phyloP scores from a whole-genome alignment of 2,113 vertebrate species.

The Abramis brama region DNA sequence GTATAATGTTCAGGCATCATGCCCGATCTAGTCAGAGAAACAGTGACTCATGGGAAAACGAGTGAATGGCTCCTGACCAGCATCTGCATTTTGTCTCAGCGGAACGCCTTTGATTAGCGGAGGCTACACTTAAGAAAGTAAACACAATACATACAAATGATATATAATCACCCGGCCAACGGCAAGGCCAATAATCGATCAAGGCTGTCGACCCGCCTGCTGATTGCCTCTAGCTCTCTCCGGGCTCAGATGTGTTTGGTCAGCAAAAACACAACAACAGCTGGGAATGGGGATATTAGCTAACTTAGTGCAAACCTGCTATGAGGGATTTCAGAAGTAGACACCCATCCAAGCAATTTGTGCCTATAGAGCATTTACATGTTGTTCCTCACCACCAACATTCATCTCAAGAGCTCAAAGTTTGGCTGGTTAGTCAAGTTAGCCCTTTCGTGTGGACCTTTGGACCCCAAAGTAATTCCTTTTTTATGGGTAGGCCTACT shows the following conservation, averaged over 20 bases:
- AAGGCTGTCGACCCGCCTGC: slow-evolving; percentile 44
- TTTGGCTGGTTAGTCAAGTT: too few species aligned
- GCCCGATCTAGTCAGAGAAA: slow-evolving; percentile 28
- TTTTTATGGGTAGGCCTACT: neutral
- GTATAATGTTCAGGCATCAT: slow-evolving; percentile 39
- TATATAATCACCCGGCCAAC: slow-evolving; percentile 56
- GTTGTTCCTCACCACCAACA: neutral
- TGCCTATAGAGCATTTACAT: neutral
- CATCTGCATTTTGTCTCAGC: slow-evolving; percentile 52
- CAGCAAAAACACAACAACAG: slow-evolving; percentile 46
- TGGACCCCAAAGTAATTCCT: neutral
- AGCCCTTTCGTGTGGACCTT: too few species aligned
- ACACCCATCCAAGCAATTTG: neutral
- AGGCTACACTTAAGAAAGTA: slow-evolving; percentile 56
- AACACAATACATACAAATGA: slow-evolving; percentile 65
- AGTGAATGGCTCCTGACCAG: slow-evolving; percentile 46
- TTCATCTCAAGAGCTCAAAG: neutral
- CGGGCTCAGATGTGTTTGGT: slow-evolving; percentile 45
- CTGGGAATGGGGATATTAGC: slow-evolving; percentile 51
- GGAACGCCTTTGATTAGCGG: slow-evolving; percentile 55
- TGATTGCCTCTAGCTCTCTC: slow-evolving; percentile 43
- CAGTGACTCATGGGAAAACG: slow-evolving; percentile 33
- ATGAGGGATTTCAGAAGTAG: slow-evolving; percentile 6
- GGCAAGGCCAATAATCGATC: slow-evolving; percentile 54
- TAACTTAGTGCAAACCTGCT: slow-evolving; percentile 44